Percentiles rank a stretch among this genome's conserved stretches.
Conservation (phyloP, 2,888 invertebrate genomes). For the Troglohyphantes excavatus region DNA sequence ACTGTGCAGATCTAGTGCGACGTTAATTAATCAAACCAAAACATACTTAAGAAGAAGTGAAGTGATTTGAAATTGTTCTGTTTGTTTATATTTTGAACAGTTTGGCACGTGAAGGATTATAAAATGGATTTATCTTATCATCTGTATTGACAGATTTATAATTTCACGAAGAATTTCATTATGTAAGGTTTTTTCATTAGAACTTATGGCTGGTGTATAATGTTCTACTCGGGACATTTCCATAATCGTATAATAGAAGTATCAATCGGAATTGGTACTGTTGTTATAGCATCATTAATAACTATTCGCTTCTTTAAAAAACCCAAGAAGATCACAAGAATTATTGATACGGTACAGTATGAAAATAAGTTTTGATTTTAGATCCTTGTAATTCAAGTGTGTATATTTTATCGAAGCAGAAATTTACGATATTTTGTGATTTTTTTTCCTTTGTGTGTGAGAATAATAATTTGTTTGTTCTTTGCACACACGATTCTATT, state of each 20-base stretch:
- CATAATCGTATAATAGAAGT: constrained; percentile 47
- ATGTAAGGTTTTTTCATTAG: neutral
- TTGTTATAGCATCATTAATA: constrained; percentile 32
- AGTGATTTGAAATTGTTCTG: constrained; percentile 11
- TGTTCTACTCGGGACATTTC: constrained; percentile 47
- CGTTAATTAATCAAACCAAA: too few species aligned
- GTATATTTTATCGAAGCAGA: too few species aligned
- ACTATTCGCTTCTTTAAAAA: constrained; percentile 42
- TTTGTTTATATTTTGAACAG: neutral
- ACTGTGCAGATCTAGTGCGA: too few species aligned
- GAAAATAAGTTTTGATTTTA: neutral
- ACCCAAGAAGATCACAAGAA: constrained; percentile 64
- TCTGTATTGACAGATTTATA: constrained; percentile 12
- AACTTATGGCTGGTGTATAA: constrained; percentile 23
- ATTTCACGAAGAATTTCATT: neutral
- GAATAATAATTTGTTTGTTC: too few species aligned
- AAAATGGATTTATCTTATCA: constrained; percentile 25
- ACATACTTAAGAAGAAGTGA: constrained; percentile 19
- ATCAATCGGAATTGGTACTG: constrained; percentile 41
- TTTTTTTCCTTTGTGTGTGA: too few species aligned
- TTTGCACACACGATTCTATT: too few species aligned
- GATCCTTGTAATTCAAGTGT: too few species aligned
- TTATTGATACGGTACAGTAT: constrained; percentile 62
- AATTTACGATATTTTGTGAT: too few species aligned
- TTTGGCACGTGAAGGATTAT: neutral